A percentile compares a stretch with the other conserved stretches of the same genome.
Conservation (phyloP, 2,888 invertebrate species). For the Parochlus steinenii region DNA sequence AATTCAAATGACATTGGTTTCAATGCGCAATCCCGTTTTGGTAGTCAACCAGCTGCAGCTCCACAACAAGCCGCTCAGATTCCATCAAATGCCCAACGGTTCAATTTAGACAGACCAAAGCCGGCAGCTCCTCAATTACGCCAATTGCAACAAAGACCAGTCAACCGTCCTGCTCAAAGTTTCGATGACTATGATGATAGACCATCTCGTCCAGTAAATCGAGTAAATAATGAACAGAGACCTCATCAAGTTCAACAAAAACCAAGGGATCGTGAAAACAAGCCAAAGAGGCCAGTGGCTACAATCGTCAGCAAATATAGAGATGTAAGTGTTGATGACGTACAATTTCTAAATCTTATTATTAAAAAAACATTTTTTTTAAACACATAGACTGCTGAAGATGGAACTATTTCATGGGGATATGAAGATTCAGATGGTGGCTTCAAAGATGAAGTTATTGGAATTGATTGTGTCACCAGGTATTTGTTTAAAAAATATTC, state of each 20-base stretch:
- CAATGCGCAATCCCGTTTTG: constrained; percentile 14
- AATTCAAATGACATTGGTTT: too few relatives aligned
- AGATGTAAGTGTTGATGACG: constrained; percentile 63
- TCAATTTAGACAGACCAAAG: constrained; percentile 33
- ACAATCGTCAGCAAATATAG: constrained; percentile 54
- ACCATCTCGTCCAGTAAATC: constrained; percentile 6
- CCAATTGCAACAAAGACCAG: constrained; percentile 22
- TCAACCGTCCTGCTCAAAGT: constrained; percentile 26
- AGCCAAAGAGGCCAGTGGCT: constrained; percentile 46
- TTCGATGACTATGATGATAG: constrained; percentile 13
- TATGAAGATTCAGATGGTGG: constrained; percentile 78
- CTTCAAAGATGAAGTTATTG: constrained; percentile 71
- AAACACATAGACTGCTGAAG: constrained; percentile 17
- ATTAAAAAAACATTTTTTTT: background rate
- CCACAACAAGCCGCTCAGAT: constrained; percentile 15
- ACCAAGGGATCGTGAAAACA: constrained; percentile 19
- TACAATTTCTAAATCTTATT: constrained; percentile 35
- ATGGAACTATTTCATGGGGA: constrained; percentile 72
- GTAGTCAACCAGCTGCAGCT: constrained; percentile 29
- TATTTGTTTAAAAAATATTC: constrained; percentile 13
- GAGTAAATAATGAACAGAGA: constrained; percentile 15
- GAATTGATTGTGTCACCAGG: constrained; percentile 54
- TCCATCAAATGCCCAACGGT: constrained; percentile 28
- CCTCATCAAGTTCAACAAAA: constrained; percentile 27
- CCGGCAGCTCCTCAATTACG: constrained; percentile 20